Evolutionary conservation across 2,888 invertebrate species (phyloP).

Genomic region (Poecilus cupreus): DNA sequence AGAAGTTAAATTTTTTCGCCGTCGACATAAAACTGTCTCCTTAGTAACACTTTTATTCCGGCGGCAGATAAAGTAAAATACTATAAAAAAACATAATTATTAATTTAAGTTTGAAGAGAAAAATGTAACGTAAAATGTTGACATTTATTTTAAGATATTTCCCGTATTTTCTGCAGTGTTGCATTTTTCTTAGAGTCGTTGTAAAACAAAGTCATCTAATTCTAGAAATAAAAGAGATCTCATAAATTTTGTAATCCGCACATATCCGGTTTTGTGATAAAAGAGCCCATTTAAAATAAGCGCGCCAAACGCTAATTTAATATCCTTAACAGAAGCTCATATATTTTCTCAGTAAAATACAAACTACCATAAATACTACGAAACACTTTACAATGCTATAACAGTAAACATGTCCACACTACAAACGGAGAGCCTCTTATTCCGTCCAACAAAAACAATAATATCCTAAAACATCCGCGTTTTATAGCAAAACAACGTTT

Average conservation of each 20-base stretch:
- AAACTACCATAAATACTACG: background rate
- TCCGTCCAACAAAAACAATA: constrained; percentile 29
- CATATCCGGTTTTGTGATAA: background rate
- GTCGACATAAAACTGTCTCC: too few species aligned
- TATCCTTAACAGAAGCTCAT: background rate
- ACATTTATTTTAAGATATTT: too few species aligned
- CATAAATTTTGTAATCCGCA: background rate
- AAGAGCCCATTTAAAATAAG: background rate
- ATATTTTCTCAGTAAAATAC: background rate
- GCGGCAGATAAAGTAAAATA: too few species aligned
- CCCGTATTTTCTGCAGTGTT: too few species aligned
- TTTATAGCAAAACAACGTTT: constrained; percentile 38
- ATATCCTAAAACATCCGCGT: constrained; percentile 32
- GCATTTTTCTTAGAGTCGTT: too few species aligned
- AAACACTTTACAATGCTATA: background rate
- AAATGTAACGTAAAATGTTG: too few species aligned
- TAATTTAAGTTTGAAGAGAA: too few species aligned
- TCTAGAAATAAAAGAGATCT: background rate
- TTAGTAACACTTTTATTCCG: too few species aligned
- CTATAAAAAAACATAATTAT: too few species aligned
- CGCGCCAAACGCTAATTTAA: background rate
- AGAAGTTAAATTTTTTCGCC: too few species aligned
- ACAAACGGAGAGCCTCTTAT: background rate
- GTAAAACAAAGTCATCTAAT: too few species aligned
- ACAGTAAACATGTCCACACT: constrained; percentile 15